phyloP scores from a whole-genome alignment of 2,113 vertebrate genomes.

The Setophaga kirtlandii region DNA sequence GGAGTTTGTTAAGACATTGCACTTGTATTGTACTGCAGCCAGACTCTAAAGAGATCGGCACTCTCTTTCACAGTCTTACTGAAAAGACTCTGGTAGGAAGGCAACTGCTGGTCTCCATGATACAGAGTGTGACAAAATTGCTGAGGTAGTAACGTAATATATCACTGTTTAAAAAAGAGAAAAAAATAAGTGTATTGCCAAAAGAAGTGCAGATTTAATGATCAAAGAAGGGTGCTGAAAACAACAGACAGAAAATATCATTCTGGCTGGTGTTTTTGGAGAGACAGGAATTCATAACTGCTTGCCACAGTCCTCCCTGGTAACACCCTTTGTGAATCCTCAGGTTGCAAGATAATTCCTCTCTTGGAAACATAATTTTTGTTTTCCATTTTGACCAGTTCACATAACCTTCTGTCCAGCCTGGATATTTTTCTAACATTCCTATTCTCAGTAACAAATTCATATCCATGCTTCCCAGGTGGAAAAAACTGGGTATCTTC shows the following conservation, averaged over 20 bases:
- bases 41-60: not conserved
- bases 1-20: not conserved
- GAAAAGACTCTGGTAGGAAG: not conserved
- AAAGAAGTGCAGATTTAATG: not conserved
- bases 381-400: not conserved
- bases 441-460: not conserved
- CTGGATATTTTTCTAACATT: not conserved
- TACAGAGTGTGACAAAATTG: not conserved
- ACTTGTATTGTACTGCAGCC: not conserved
- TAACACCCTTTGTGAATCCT: not conserved
- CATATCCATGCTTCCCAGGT: not conserved
- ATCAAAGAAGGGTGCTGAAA: not conserved
- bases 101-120: not conserved
- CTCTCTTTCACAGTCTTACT: not conserved
- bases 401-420: not conserved
- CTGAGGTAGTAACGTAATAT: not conserved
- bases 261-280: not conserved
- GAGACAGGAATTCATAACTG: not conserved
- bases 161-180: not conserved
- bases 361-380: not conserved
- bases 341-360: not conserved
- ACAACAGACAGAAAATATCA: not conserved
- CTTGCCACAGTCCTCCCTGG: not conserved
- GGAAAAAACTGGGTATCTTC: not conserved
- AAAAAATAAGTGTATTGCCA: accelerated